Conservation (phyloP, 2,797 vertebrate species). For the Neosalanx taihuensis region DNA sequence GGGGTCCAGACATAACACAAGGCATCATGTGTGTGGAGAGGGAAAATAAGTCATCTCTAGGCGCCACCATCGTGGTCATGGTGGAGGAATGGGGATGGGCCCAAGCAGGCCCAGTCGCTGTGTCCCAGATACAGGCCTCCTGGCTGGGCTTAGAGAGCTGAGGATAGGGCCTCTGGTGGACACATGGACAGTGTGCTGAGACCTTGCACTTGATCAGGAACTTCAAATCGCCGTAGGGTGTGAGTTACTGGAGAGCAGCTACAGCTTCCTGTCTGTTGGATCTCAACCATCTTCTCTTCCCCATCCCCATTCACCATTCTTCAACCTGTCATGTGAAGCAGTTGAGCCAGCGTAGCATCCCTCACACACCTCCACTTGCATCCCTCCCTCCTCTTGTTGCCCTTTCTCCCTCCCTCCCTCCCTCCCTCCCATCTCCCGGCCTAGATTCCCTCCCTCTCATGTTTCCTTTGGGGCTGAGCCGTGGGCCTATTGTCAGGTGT, state of each 20-base stretch:
- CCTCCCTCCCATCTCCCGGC: constrained; percentile 49
- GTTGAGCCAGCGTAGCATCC: constrained; percentile 32
- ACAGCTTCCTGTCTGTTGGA: not conserved
- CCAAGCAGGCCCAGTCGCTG: constrained; percentile 1
- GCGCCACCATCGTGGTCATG: not conserved
- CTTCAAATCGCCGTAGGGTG: not conserved
- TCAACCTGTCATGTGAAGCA: not conserved
- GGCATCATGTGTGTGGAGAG: not conserved
- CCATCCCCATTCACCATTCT: not conserved
- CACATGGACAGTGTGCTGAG: not conserved
- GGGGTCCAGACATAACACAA: constrained; percentile 9
- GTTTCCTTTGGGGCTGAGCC: constrained; percentile 69
- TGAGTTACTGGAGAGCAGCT: not conserved
- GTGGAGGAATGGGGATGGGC: constrained; percentile 4
- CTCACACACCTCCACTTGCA: constrained; percentile 46
- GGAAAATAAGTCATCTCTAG: not conserved
- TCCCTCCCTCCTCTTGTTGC: constrained; percentile 26
- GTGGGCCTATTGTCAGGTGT: constrained; percentile 70
- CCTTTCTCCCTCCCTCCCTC: constrained; percentile 31
- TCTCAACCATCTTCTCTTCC: not conserved
- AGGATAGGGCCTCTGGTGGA: constrained; percentile 1
- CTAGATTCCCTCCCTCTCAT: constrained; percentile 68
- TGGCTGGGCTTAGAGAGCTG: not conserved
- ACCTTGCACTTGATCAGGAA: no score
- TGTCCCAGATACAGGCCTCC: constrained; percentile 3